A percentile compares a stretch with the other conserved stretches of the same genome.
These are phyloP conservation scores for Festucalex cinctus DNA, from an alignment of 2,113 vertebrate species.

Conservation along the genomic window DNA sequence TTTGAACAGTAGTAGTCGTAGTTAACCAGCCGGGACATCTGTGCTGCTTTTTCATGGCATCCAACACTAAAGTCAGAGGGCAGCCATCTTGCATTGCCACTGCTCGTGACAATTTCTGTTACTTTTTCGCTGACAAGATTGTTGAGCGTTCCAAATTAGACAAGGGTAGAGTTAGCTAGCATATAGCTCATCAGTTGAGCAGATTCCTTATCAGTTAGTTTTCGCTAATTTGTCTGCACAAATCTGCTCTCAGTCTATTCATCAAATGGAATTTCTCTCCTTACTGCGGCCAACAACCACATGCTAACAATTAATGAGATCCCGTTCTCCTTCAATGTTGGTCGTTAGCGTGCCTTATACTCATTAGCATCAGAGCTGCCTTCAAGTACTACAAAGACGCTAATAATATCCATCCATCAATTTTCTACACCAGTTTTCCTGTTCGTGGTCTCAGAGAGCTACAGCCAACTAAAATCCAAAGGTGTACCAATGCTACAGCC, in stretches of 20 bases:
- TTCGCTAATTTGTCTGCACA: no score
- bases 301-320: background rate
- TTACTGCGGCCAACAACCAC: background rate
- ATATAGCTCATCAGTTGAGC: background rate
- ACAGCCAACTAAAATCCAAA: background rate
- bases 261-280: no score
- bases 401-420: background rate
- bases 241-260: no score
- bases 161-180: background rate
- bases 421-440: background rate
- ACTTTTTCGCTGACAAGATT: no score
- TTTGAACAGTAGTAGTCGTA: no score
- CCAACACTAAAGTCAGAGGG: no score
- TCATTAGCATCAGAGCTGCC: background rate
- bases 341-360: background rate
- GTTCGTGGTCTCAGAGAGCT: background rate
- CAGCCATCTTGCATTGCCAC: no score
- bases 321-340: no score
- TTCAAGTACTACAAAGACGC: background rate
- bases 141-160: background rate
- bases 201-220: background rate
- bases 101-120: no score
- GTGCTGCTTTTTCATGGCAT: no score
- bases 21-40: no score
- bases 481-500: background rate